A percentile compares a stretch with the other conserved stretches of the same genome.
Evolutionary conservation across 30 jellyfish, hydroid and myxozoan genomes (phyloP).

Genomic region (Turritopsis dohrnii): DNA sequence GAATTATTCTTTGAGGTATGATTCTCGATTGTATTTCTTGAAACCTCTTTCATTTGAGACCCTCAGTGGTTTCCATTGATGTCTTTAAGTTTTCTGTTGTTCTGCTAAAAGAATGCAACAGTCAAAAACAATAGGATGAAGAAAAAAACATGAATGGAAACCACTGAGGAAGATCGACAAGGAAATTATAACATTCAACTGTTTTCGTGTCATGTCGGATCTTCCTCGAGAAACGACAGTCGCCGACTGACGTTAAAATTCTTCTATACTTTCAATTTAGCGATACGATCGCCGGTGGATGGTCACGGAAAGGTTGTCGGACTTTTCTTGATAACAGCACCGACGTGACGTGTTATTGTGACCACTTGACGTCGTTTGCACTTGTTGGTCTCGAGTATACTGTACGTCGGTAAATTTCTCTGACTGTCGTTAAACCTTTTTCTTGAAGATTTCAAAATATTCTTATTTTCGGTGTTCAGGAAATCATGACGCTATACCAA

Average conservation of each 20-base stretch:
- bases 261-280: constrained; percentile 3
- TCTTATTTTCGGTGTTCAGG: constrained; percentile 19
- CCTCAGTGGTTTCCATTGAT: no score
- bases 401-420: constrained; percentile 25
- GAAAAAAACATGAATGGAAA: no score
- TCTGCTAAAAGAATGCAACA: no score
- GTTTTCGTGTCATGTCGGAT: no score
- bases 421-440: neutral
- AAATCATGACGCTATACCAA: constrained; percentile 35
- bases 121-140: no score
- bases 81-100: no score
- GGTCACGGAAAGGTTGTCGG: constrained; percentile 76
- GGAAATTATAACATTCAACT: no score
- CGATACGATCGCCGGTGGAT: constrained; percentile 62
- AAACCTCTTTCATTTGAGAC: no score
- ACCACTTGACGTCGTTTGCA: constrained; percentile 77
- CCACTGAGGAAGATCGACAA: no score
- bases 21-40: no score
- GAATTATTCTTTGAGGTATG: constrained; percentile 79
- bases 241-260: no score
- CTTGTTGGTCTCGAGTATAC: constrained; percentile 47
- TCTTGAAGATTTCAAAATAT: neutral
- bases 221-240: no score
- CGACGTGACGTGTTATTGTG: constrained; percentile 64
- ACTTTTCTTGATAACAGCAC: constrained; percentile 53